These are phyloP conservation scores for Peromyscus aztecus DNA, from an alignment of 2,797 vertebrate species.

Conservation along the genomic window DNA sequence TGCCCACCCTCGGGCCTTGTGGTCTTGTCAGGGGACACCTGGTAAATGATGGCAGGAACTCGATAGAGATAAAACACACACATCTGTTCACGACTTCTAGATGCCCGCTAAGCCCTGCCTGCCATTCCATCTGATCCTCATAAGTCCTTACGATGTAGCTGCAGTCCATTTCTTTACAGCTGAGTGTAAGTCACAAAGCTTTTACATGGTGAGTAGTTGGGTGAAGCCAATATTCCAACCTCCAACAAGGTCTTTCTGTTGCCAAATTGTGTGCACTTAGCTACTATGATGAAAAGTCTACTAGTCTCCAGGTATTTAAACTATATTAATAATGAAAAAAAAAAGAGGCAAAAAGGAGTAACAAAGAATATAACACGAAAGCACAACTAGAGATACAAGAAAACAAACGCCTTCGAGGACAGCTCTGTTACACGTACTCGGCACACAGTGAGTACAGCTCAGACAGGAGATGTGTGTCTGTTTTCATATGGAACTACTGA, in stretches of 20 bases:
- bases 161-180: slow-evolving; percentile 19
- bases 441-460: background rate
- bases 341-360: background rate
- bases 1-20: background rate
- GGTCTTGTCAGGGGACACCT: background rate
- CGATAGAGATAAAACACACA: background rate
- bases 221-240: slow-evolving; percentile 7
- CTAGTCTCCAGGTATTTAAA: background rate
- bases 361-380: background rate
- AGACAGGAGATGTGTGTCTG: background rate
- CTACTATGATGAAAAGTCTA: background rate
- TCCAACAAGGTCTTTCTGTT: background rate
- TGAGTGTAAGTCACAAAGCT: background rate
- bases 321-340: background rate
- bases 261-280: background rate
- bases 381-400: background rate
- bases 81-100: slow-evolving; percentile 8
- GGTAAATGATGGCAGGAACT: background rate
- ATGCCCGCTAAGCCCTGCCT: background rate
- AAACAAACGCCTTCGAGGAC: background rate
- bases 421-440: background rate
- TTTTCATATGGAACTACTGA: slow-evolving; percentile 49
- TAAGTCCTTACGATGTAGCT: background rate
- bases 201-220: background rate
- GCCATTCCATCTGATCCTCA: background rate